A percentile compares a stretch with the other conserved stretches of the same genome.
Evolutionary conservation across 2,797 vertebrate genomes (phyloP).

Genomic region (Acanthurus leucopareius): DNA sequence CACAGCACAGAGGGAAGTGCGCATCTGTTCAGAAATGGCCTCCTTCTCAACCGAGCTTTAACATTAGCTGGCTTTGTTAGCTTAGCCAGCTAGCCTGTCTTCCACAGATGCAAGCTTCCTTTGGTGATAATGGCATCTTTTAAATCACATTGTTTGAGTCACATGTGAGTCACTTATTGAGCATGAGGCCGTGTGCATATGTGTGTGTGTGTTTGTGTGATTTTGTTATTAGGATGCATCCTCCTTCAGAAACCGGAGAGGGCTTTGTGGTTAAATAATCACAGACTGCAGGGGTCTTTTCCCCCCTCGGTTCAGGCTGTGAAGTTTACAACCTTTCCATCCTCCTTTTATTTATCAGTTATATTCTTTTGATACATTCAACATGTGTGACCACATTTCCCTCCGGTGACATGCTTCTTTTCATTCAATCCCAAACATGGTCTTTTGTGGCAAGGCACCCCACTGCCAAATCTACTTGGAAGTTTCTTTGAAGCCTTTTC

Average conservation of each 20-base stretch:
- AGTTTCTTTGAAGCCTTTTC: constrained; percentile 77
- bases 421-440: constrained; percentile 76
- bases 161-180: constrained; percentile 31
- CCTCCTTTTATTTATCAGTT: constrained; percentile 82
- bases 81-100: constrained; percentile 9
- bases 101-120: too few relatives aligned
- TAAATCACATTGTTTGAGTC: constrained; percentile 38
- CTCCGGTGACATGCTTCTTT: constrained; percentile 80
- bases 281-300: constrained; percentile 75
- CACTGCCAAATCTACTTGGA: constrained; percentile 75
- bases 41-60: too few relatives aligned
- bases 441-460: constrained; percentile 78
- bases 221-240: constrained; percentile 71
- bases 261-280: constrained; percentile 80
- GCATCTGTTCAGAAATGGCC: too few relatives aligned
- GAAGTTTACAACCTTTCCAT: constrained; percentile 84
- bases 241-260: constrained; percentile 57
- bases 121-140: neutral
- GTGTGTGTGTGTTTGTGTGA: constrained; percentile 50
- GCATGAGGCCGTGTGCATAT: neutral
- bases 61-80: too few relatives aligned
- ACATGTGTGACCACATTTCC: constrained; percentile 79
- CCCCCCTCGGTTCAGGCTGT: constrained; percentile 71
- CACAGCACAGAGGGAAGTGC: too few relatives aligned
- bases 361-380: constrained; percentile 78